A percentile compares a stretch with the other conserved stretches of the same genome.
phyloP scores from a whole-genome alignment of 2,113 vertebrate genomes.

The Chaetops frenatus region DNA sequence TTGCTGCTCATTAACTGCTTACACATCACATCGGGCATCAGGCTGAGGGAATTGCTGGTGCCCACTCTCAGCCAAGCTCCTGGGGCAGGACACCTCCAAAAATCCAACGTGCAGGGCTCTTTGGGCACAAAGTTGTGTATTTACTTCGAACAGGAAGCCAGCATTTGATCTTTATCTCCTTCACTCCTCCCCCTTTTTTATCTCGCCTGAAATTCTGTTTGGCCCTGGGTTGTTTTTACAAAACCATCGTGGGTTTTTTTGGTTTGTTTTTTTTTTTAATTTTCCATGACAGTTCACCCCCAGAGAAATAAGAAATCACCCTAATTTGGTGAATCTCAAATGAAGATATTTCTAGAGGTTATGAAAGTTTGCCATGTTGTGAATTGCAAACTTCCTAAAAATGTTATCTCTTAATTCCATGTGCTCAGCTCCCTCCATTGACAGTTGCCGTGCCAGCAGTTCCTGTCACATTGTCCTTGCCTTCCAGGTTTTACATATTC shows the following conservation, averaged over 20 bases:
- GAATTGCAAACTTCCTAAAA: not conserved
- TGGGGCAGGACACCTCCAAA: not conserved
- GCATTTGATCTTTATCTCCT: constrained; percentile 6
- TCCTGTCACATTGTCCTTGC: not conserved
- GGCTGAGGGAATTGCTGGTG: not conserved
- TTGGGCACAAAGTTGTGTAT: not conserved
- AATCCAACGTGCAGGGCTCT: not conserved
- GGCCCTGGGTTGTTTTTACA: not conserved
- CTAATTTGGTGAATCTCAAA: not conserved
- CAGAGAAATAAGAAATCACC: not conserved
- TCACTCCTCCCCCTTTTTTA: not conserved
- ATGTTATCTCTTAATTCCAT: not conserved
- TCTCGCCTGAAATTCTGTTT: not conserved
- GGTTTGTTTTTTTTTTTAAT: not conserved
- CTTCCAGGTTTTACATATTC: not conserved
- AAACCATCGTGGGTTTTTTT: not conserved
- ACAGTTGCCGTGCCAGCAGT: not conserved
- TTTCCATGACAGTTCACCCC: rapidly evolving
- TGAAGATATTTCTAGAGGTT: not conserved
- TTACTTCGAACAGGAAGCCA: not conserved
- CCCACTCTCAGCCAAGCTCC: not conserved
- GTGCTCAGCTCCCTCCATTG: not conserved
- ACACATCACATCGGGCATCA: not conserved
- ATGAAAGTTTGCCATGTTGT: not conserved
- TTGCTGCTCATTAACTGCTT: not conserved